phyloP scores from a whole-genome alignment of 2,797 vertebrate genomes.

The Euthynnus affinis region DNA sequence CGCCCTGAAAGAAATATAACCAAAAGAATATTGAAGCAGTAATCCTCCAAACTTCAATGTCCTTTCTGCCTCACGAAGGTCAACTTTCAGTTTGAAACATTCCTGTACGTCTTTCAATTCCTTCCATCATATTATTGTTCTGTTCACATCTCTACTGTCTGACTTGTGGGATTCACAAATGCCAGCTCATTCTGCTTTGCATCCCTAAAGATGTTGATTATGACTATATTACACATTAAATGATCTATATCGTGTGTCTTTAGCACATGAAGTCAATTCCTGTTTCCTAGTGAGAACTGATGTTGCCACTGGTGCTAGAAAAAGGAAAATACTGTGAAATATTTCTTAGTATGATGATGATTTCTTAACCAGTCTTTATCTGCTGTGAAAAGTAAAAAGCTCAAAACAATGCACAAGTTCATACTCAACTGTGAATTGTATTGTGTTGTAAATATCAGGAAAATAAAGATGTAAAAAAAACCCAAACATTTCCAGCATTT shows the following conservation, averaged over 20 bases:
- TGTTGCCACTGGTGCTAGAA: background rate
- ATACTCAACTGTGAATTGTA: background rate
- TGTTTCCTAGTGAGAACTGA: background rate
- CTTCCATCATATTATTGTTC: slow-evolving; percentile 24
- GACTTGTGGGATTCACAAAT: slow-evolving; percentile 7
- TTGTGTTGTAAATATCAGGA: slow-evolving; percentile 4
- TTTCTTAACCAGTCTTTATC: background rate
- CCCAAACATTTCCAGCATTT: slow-evolving; percentile 5
- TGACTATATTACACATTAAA: background rate
- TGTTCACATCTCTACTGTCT: slow-evolving; percentile 22
- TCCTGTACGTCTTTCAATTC: slow-evolving; percentile 36
- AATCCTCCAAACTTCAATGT: slow-evolving; percentile 75
- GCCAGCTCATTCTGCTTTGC: background rate
- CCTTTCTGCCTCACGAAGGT: slow-evolving; percentile 77
- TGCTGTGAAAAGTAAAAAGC: background rate
- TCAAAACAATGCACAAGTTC: background rate
- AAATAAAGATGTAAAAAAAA: slow-evolving; percentile 3
- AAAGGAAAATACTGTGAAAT: background rate
- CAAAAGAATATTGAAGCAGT: slow-evolving; percentile 71
- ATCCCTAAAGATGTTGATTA: slow-evolving; percentile 13
- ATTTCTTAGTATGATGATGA: background rate
- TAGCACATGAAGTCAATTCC: background rate
- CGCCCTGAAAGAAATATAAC: slow-evolving; percentile 69
- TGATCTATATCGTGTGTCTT: background rate
- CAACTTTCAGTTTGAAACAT: slow-evolving; percentile 56